Base-by-base conservation (phyloP, 2,888 invertebrate genomes). In the Halocaridina rubra region DNA sequence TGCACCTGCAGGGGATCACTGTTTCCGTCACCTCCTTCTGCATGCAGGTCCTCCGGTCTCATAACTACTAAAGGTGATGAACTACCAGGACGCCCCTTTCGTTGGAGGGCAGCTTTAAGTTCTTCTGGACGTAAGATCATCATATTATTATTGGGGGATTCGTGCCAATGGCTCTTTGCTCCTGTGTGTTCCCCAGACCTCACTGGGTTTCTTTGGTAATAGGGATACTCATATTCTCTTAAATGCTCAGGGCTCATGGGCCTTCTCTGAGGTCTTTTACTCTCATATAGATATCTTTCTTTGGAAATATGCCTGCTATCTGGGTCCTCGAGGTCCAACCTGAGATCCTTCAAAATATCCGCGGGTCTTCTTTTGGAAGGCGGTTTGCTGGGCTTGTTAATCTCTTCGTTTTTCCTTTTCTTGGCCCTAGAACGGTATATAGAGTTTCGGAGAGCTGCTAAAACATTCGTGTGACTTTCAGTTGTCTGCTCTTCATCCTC, bases 351-450 rank as follows among this genome's bases (percentile, higher is more conserved):
- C 1, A 53, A 19, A 53, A 53, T 53, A 19, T 53, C 67, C 29
- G 29, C 30, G 24, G 67, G 59, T 0, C 80, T 71, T 39, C 57
- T 80, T 33, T 7, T 77, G n/a, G 30, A 27, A 19, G 53, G 19
- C 4, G 2, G 53, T 4, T 53, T 19, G 53, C 19, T 33, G 3
- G 16, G 19, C 0, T 16, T 7, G 46, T 1, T 19, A 10, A 57
- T 30, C 32, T 57, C 57, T n/a, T 22, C 27, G 2, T 19, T 13
- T 13, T 29, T 24, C 3, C 61, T 39, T 22, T 81, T 81, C 24
- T 77, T 81, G 39, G 85, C 85, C 5, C 81, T 29, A 0, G 85
- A 86, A 8, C 81, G 61, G 53, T 81, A 86, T 8, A 86, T 86
- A 3, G 85, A 81, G 16, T 76, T 81, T 77, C 85, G 71, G 10